Conservation (phyloP, 2,113 vertebrate species). For the Trochalopteron elliotii region DNA sequence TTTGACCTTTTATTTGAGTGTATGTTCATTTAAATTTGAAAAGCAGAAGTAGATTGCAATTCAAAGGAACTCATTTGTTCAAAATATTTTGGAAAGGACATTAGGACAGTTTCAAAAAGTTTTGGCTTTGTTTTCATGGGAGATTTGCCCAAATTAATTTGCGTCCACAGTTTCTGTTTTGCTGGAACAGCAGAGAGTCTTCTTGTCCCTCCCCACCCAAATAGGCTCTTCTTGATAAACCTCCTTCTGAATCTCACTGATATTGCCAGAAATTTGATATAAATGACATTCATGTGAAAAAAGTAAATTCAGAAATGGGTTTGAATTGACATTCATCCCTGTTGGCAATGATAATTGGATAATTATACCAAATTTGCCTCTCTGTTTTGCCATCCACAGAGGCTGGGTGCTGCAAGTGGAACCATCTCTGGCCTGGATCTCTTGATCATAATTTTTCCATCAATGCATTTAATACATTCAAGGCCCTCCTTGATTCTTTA, state of each 20-base stretch:
- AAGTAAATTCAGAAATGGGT: background rate
- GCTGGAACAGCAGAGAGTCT: slow-evolving; percentile 28
- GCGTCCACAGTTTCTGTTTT: background rate
- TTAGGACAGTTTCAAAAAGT: background rate
- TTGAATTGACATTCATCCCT: background rate
- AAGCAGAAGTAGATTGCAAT: background rate
- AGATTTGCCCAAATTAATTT: slow-evolving; percentile 48
- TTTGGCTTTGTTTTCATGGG: slow-evolving; percentile 26
- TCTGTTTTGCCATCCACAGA: background rate
- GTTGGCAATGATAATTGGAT: background rate
- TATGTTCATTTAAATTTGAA: background rate
- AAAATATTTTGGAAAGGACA: slow-evolving; percentile 27
- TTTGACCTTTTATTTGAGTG: slow-evolving; percentile 12
- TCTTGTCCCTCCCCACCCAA: background rate
- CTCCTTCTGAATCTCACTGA: background rate
- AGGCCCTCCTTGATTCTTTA: background rate
- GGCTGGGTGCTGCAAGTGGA: background rate
- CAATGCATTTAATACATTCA: background rate
- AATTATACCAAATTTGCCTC: background rate
- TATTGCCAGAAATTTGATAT: background rate
- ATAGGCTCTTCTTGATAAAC: background rate
- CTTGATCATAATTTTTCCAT: background rate
- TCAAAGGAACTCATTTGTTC: background rate
- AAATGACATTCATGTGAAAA: background rate
- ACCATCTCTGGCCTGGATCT: background rate